phyloP scores from a whole-genome alignment of 2,888 invertebrate species.

The Ophion slaviceki region DNA sequence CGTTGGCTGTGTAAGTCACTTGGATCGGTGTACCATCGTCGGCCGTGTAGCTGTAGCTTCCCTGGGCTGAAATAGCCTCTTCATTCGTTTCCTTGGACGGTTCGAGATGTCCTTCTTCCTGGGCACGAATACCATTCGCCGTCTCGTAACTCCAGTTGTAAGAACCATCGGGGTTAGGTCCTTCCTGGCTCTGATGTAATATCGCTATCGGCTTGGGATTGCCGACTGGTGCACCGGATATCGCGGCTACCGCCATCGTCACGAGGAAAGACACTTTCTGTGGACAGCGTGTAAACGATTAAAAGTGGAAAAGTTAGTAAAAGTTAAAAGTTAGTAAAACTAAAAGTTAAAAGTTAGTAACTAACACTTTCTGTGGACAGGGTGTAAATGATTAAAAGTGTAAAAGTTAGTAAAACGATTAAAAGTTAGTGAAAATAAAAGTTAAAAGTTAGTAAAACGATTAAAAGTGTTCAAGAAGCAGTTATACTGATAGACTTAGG shows the following conservation, averaged over 20 bases:
- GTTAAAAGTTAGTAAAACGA: too few species aligned
- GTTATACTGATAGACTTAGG: background rate
- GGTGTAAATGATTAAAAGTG: too few species aligned
- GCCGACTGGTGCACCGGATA: constrained; percentile 70
- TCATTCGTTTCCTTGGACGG: constrained; percentile 47
- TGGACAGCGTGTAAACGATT: background rate
- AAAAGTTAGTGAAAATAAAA: too few species aligned
- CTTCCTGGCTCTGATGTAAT: constrained; percentile 76
- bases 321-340: too few species aligned
- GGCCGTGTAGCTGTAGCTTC: constrained; percentile 77
- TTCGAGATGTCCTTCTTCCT: constrained; percentile 63
- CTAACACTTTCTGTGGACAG: too few species aligned
- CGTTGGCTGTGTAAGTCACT: constrained; percentile 78
- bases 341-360: too few species aligned
- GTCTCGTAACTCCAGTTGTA: constrained; percentile 83
- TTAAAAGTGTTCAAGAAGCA: background rate
- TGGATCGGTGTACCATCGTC: constrained; percentile 77
- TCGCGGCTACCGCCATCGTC: constrained; percentile 39
- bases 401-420: too few species aligned
- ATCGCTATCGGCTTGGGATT: constrained; percentile 72
- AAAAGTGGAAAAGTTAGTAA: too few species aligned
- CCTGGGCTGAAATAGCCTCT: constrained; percentile 71
- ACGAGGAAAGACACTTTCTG: constrained; percentile 58
- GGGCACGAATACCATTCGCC: constrained; percentile 76
- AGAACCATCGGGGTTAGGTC: constrained; percentile 80